These are phyloP conservation scores for Picus viridis DNA, from an alignment of 2,797 vertebrate species.

Conservation along the genomic window DNA sequence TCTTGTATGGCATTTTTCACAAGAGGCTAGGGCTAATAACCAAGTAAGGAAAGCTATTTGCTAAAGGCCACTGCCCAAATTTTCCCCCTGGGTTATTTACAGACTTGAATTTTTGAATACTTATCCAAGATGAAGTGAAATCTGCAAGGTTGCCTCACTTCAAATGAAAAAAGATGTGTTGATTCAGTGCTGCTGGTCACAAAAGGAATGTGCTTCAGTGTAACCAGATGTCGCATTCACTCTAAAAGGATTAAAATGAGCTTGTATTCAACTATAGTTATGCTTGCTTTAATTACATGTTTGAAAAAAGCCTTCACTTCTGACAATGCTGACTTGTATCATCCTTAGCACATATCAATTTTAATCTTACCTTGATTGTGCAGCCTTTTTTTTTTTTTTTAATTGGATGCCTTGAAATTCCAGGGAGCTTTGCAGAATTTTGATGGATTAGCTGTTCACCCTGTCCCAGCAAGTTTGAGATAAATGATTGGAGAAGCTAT, in stretches of 20 bases:
- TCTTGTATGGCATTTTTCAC: background rate
- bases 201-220: background rate
- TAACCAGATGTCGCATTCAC: background rate
- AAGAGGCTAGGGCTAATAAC: background rate
- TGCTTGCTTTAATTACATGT: background rate
- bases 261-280: background rate
- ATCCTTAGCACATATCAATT: background rate
- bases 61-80: background rate
- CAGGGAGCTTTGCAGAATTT: conserved; percentile 72
- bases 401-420: conserved; percentile 42
- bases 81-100: background rate
- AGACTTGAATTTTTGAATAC: background rate
- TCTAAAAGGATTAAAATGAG: background rate
- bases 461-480: conserved; percentile 76
- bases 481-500: conserved; percentile 79
- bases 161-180: background rate
- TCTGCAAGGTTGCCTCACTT: background rate
- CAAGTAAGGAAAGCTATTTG: background rate
- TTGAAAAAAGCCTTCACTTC: background rate
- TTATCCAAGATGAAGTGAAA: background rate
- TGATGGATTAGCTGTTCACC: conserved; percentile 74
- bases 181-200: background rate
- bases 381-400: conserved; percentile 46
- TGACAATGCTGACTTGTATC: conserved; percentile 6
- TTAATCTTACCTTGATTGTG: conserved; percentile 32